phyloP scores from a whole-genome alignment of 2,113 vertebrate genomes.

The Acanthisitta chloris region DNA sequence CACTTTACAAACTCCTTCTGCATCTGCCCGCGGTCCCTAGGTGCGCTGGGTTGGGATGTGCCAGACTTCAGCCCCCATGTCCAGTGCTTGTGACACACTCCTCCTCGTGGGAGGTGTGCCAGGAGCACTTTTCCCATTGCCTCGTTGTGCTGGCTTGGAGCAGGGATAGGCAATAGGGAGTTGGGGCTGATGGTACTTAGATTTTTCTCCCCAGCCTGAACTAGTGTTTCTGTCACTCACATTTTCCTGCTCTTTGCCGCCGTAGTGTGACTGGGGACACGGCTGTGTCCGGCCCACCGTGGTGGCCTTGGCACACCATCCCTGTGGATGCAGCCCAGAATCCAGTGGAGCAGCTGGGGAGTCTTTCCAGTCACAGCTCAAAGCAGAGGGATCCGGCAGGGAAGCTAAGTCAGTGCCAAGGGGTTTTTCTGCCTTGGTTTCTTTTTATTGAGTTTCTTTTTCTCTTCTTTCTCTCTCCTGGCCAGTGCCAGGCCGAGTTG shows the following conservation, averaged over 20 bases:
- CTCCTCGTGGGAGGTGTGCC: not conserved
- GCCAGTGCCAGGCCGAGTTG: slow-evolving; percentile 59
- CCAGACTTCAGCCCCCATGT: not conserved
- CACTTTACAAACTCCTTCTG: slow-evolving; percentile 30
- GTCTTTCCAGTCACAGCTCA: accelerated
- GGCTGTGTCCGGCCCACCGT: accelerated
- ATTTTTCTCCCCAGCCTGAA: not conserved
- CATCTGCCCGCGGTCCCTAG: not conserved
- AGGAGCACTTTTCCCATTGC: no score
- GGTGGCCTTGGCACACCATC: accelerated
- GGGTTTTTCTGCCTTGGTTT: not conserved
- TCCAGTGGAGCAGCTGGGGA: accelerated
- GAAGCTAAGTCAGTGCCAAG: accelerated
- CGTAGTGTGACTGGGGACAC: accelerated
- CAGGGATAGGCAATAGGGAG: not conserved
- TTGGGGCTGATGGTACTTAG: not conserved
- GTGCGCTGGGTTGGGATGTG: not conserved
- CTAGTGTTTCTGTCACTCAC: accelerated
- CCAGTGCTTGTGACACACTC: not conserved
- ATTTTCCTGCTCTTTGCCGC: not conserved
- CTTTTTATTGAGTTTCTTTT: not conserved
- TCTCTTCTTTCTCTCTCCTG: slow-evolving; percentile 3
- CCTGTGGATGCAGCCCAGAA: not conserved
- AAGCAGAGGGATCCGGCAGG: not conserved
- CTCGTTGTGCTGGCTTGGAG: no score